Conservation (phyloP, 2,113 vertebrate genomes). For the Fulmarus glacialis region DNA sequence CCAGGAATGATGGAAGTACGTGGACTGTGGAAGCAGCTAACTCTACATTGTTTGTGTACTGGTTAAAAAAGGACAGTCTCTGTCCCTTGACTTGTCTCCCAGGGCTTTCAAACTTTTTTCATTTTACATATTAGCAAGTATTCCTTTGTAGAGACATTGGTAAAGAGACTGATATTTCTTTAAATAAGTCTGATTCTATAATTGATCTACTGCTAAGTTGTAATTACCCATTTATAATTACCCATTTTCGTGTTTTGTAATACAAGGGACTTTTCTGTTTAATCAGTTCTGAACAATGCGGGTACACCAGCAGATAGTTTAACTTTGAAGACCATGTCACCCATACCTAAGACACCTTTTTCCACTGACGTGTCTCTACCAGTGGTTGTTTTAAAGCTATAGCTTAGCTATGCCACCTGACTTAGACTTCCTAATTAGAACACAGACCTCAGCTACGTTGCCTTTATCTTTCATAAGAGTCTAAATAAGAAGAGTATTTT, state of each 20-base stretch:
- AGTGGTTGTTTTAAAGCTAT: background rate
- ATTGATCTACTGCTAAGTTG: background rate
- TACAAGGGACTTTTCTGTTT: background rate
- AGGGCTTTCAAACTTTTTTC: background rate
- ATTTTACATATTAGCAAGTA: constrained; percentile 41
- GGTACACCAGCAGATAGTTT: background rate
- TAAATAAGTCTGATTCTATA: background rate
- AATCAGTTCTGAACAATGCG: background rate
- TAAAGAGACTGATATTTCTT: background rate
- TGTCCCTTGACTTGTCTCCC: background rate
- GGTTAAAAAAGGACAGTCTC: background rate
- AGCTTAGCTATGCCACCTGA: background rate
- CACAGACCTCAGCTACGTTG: background rate
- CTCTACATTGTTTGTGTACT: background rate
- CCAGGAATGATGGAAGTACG: background rate
- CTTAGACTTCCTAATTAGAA: background rate
- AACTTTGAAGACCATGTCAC: background rate
- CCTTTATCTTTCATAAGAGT: background rate
- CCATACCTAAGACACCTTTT: background rate
- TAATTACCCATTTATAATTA: constrained; percentile 20
- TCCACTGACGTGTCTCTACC: background rate
- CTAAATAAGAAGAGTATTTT: background rate
- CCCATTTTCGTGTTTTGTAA: constrained; percentile 1
- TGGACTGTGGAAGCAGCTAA: background rate
- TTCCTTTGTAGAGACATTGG: constrained; percentile 16